phyloP scores from a whole-genome alignment of 2,797 vertebrate species.

The Amphiprion clarkii region DNA sequence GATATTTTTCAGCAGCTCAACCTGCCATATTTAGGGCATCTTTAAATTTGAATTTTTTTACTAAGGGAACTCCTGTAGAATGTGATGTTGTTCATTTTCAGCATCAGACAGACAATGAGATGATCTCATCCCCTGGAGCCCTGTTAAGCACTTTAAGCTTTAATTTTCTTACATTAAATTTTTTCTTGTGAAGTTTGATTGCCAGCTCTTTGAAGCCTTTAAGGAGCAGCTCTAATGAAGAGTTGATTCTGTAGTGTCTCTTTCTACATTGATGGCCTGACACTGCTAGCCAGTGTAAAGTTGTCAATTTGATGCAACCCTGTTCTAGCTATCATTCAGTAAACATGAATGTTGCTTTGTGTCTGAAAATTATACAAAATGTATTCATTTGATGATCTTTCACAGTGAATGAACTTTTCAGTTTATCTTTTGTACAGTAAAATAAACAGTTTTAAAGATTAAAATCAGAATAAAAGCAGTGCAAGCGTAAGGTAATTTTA shows the following conservation, averaged over 20 bases:
- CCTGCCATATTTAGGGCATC: not conserved
- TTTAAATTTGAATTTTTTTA: slow-evolving; percentile 9
- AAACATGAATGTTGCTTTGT: not conserved
- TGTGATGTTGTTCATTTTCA: slow-evolving; percentile 1
- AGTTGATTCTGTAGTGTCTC: not conserved
- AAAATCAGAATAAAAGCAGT: not conserved
- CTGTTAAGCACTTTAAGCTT: slow-evolving; percentile 20
- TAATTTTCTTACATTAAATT: not conserved
- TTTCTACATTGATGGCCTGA: not conserved
- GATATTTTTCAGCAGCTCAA: slow-evolving; percentile 18
- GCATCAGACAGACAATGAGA: not conserved
- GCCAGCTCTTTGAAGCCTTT: not conserved
- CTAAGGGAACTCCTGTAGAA: slow-evolving; percentile 14
- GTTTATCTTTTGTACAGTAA: slow-evolving; percentile 25
- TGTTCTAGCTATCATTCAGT: slow-evolving; percentile 1
- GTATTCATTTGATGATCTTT: slow-evolving; percentile 5
- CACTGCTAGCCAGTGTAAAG: not conserved
- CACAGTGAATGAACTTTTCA: not conserved
- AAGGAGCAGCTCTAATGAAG: not conserved
- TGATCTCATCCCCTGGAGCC: not conserved
- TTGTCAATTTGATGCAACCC: not conserved
- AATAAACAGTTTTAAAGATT: slow-evolving; percentile 1
- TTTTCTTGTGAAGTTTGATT: not conserved
- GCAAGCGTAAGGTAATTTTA: slow-evolving; percentile 9
- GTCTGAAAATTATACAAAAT: not conserved